phyloP scores from a whole-genome alignment of 2,113 vertebrate genomes.

The Oncorhynchus mykiss region DNA sequence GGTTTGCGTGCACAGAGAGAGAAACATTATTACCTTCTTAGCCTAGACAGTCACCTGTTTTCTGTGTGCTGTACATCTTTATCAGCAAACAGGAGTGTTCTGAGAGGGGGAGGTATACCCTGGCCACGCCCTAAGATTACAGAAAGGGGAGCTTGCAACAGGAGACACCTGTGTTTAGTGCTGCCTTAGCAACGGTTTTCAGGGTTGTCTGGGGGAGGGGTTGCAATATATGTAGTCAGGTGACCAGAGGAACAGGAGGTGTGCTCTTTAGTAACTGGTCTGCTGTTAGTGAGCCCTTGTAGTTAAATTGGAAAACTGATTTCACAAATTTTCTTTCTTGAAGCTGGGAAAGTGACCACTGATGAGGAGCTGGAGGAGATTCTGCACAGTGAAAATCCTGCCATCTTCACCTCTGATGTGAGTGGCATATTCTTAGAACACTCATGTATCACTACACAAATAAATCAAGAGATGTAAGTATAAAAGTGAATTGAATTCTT shows the following conservation, averaged over 20 bases:
- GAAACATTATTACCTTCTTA: neutral
- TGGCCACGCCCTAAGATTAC: conserved; percentile 3
- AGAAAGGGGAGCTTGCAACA: conserved; percentile 15
- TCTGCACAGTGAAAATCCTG: conserved; percentile 80
- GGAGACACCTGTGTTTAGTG: conserved; percentile 19
- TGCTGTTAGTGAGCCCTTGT: neutral
- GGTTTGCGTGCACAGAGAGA: conserved; percentile 6
- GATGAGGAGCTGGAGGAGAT: conserved; percentile 89
- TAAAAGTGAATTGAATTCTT: neutral
- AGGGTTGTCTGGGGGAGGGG: neutral
- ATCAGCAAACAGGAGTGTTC: neutral
- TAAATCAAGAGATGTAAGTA: neutral
- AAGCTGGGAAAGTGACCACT: conserved; percentile 85
- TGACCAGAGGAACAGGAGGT: neutral
- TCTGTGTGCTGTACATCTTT: neutral
- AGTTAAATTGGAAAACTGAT: neutral
- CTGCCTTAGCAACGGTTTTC: conserved; percentile 9
- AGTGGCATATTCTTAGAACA: conserved; percentile 35
- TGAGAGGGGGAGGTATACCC: neutral
- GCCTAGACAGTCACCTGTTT: neutral
- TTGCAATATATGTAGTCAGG: neutral
- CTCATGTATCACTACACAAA: neutral
- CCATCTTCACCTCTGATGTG: conserved; percentile 87
- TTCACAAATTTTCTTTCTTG: neutral
- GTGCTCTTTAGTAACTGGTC: neutral